phyloP scores from a whole-genome alignment of 2,888 invertebrate genomes.

The Chrysotoxum bicinctum region DNA sequence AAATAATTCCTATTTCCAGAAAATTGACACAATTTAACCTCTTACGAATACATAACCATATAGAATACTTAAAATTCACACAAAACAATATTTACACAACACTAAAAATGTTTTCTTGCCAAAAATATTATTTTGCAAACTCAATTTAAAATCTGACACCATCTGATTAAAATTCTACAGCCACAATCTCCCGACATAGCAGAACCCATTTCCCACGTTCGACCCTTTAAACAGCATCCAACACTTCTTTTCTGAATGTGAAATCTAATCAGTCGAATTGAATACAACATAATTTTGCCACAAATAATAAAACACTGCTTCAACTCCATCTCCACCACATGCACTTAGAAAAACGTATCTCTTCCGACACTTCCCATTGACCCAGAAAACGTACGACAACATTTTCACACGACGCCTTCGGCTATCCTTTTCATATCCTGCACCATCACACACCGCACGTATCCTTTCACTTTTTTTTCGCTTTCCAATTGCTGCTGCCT shows the following conservation, averaged over 20 bases:
- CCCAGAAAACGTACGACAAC: constrained; percentile 64
- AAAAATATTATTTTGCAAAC: not conserved
- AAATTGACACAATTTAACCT: no score
- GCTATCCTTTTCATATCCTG: constrained; percentile 28
- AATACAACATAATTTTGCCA: constrained; percentile 47
- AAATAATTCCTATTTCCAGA: no score
- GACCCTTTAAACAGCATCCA: not conserved
- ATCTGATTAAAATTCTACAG: constrained; percentile 48
- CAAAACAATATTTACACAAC: not conserved
- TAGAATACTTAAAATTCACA: not conserved
- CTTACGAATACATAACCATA: no score
- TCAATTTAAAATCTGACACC: constrained; percentile 14
- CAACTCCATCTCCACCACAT: not conserved
- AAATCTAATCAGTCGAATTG: constrained; percentile 57
- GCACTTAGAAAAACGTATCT: constrained; percentile 17
- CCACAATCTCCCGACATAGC: not conserved
- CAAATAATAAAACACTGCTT: constrained; percentile 41
- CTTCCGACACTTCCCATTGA: constrained; percentile 58
- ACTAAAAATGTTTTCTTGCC: not conserved
- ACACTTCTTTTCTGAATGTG: not conserved
- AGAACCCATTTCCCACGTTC: constrained; percentile 12
- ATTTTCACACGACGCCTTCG: constrained; percentile 51
- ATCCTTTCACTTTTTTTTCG: constrained; percentile 62
- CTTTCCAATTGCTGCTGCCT: constrained; percentile 8
- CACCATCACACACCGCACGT: constrained; percentile 44